These are phyloP conservation scores for Loxodonta africana DNA, from an alignment of 2,113 vertebrate species.

Conservation along the genomic window DNA sequence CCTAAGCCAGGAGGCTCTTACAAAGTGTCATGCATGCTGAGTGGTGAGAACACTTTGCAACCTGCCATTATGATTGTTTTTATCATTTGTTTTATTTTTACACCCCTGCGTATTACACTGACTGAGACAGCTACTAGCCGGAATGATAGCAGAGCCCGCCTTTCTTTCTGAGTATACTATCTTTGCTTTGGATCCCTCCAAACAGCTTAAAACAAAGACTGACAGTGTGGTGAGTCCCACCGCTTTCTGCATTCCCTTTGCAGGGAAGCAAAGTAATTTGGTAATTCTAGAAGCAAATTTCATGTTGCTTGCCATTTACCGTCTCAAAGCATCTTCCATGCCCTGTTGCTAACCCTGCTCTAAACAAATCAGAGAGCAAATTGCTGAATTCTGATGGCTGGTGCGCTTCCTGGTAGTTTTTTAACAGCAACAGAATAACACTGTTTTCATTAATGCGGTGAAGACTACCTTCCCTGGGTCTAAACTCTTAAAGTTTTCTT, in stretches of 20 bases:
- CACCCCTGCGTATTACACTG: slow-evolving; percentile 92
- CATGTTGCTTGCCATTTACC: slow-evolving; percentile 91
- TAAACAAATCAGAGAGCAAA: slow-evolving; percentile 86
- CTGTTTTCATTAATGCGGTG: slow-evolving; percentile 77
- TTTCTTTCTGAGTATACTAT: slow-evolving; percentile 99
- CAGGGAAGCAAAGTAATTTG: slow-evolving; percentile 87
- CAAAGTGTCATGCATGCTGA: not conserved
- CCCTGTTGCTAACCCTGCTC: slow-evolving; percentile 90
- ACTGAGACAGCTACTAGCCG: slow-evolving; percentile 97
- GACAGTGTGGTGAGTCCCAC: slow-evolving; percentile 97
- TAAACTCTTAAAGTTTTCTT: slow-evolving; percentile 13
- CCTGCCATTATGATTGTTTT: slow-evolving; percentile 72
- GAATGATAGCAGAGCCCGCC: slow-evolving; percentile 99
- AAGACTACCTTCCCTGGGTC: slow-evolving; percentile 39
- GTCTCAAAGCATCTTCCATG: slow-evolving; percentile 90
- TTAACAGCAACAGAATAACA: slow-evolving; percentile 85
- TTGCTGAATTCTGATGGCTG: slow-evolving; percentile 84
- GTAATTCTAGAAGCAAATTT: slow-evolving; percentile 86
- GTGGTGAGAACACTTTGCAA: slow-evolving; percentile 61
- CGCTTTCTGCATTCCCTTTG: slow-evolving; percentile 88
- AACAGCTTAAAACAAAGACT: slow-evolving; percentile 95
- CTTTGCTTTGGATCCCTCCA: slow-evolving; percentile 99
- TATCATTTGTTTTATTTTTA: slow-evolving; percentile 91
- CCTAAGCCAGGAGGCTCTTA: not conserved
- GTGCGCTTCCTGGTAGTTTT: slow-evolving; percentile 78